These are phyloP conservation scores for Trochalopteron elliotii DNA, from an alignment of 2,113 vertebrate genomes.

Conservation along the genomic window DNA sequence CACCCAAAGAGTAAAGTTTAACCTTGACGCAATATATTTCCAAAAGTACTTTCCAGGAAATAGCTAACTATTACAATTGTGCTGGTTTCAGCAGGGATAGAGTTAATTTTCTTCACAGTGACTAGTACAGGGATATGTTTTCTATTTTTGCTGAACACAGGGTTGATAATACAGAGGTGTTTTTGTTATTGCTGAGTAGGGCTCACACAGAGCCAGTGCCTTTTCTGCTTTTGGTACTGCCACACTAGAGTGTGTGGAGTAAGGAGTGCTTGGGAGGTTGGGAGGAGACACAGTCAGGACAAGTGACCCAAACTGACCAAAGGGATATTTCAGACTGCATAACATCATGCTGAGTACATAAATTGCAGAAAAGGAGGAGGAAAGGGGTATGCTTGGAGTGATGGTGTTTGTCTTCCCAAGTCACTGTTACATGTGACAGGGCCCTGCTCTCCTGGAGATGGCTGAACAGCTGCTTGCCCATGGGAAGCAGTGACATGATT, in stretches of 20 bases:
- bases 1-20: neutral
- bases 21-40: neutral
- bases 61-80: neutral
- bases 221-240: neutral
- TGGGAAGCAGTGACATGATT: neutral
- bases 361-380: neutral
- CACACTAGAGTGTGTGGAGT: neutral
- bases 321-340: neutral
- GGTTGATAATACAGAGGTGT: neutral
- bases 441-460: neutral
- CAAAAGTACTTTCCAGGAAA: neutral
- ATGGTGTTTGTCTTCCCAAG: neutral
- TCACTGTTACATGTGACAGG: fast-evolving
- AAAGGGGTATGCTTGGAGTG: neutral
- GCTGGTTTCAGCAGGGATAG: neutral
- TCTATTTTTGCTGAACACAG: neutral
- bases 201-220: neutral
- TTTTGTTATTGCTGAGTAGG: neutral
- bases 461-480: neutral
- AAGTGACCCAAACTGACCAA: neutral
- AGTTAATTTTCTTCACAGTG: neutral
- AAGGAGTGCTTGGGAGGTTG: neutral
- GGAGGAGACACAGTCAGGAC: neutral
- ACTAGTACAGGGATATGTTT: neutral
- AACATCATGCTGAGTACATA: neutral